A percentile compares a stretch with the other conserved stretches of the same genome.
Conservation (phyloP, 2,113 vertebrate species). For the Pollimyrus isidori region DNA sequence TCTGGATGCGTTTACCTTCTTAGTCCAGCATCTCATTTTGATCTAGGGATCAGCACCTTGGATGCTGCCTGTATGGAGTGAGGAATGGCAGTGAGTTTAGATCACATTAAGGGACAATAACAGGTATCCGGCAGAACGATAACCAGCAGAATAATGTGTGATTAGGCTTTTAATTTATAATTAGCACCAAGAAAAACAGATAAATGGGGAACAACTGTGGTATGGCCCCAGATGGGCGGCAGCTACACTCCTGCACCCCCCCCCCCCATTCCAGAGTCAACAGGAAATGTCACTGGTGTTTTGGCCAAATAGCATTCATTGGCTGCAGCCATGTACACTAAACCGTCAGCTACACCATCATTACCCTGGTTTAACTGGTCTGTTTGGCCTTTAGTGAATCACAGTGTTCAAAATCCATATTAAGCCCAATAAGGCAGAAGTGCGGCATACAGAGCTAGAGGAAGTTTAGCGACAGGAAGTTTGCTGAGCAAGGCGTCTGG, state of each 20-base stretch:
- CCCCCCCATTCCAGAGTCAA: background rate
- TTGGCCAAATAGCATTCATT: background rate
- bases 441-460: background rate
- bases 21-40: background rate
- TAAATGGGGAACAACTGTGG: background rate
- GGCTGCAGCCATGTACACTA: background rate
- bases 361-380: background rate
- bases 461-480: background rate
- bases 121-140: background rate
- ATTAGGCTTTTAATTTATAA: background rate
- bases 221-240: no score
- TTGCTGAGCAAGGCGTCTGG: background rate
- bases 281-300: background rate
- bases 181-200: background rate
- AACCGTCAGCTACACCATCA: background rate
- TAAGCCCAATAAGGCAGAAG: background rate
- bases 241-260: background rate
- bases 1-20: background rate
- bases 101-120: background rate
- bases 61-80: background rate
- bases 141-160: background rate
- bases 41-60: background rate
- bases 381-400: background rate
- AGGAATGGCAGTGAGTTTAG: background rate
- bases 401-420: background rate